Evolutionary conservation across 2,113 vertebrate species (phyloP), one percentile per base, ranked within the genome.

Genomic region (Psilopsiagon aurifrons): DNA sequence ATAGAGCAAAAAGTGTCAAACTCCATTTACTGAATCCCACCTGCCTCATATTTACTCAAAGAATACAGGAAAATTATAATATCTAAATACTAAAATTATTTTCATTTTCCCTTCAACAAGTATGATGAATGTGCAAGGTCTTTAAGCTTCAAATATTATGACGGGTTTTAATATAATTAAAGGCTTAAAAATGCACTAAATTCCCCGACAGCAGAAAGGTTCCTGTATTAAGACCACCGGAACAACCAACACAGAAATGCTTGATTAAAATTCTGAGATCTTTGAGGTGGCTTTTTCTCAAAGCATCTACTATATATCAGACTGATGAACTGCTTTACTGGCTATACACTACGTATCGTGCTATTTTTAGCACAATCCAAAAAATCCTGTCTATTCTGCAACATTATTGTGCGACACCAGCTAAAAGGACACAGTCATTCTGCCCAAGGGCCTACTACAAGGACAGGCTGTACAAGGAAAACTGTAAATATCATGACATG

Each of bases 161-260:
- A 97, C 97, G 97, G 89, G 91, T 96, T 97, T 97, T 95, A 97
- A 95, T 97, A 93, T 96, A 97, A 97, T 97, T 97, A 96, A 97
- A 95, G 96, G 90, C 89, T 97, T 97, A 92, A 95, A 97, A 97
- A 93, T 0, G 1, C 64, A 94, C 80, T 90, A 78, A 95, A 96
- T 95, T 97, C 90, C 77, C 77, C 96, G 95, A 96, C 89, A 97
- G 92, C 74, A 95, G 80, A 95, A 95, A 89, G 31, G 67, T 73
- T 92, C 83, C 86, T 89, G 55, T 82, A 68, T 75, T 85, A 92
- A 81, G 96, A 62, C 27, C 57, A 91, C 33, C 92, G 81, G 55
- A 92, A 96, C 79, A 94, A 77, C 29, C 62, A 83, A 86, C 37
- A 76, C 20, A 90, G 64, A 95, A 94, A 93, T 62, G 79, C 35